Percentiles rank a stretch among this genome's conserved stretches.
Evolutionary conservation across 2,888 invertebrate species (phyloP).

Genomic region (Bedellia somnulentella): DNA sequence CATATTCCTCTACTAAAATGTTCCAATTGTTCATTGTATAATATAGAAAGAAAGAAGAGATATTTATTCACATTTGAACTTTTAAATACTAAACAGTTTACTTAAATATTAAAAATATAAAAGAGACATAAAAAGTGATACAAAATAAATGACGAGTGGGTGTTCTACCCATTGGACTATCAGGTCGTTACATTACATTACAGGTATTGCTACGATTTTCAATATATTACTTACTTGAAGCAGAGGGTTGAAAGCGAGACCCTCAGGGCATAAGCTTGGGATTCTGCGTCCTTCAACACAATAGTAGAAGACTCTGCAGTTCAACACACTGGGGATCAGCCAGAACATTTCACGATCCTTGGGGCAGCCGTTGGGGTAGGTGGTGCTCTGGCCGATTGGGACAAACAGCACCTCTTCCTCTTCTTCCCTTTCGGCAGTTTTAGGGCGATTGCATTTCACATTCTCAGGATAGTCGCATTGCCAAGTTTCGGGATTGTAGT

Average conservation of each 20-base stretch:
- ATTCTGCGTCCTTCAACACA: constrained; percentile 33
- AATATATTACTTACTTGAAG: constrained; percentile 21
- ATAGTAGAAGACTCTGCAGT: constrained; percentile 35
- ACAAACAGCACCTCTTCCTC: background rate
- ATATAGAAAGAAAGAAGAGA: too few relatives aligned
- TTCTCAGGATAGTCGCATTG: constrained; percentile 65
- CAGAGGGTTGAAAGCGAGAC: constrained; percentile 26
- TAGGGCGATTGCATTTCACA: constrained; percentile 58
- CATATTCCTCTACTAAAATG: too few relatives aligned
- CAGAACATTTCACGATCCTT: constrained; percentile 27
- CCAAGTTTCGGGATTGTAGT: constrained; percentile 53
- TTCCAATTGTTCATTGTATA: too few relatives aligned
- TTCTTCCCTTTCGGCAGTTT: constrained; percentile 6
- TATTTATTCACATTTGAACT: too few relatives aligned
- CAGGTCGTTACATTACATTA: too few relatives aligned
- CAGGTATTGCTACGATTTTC: too few relatives aligned
- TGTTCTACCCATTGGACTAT: too few relatives aligned
- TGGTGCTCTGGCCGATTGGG: background rate
- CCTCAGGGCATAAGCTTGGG: constrained; percentile 17
- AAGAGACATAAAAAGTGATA: too few relatives aligned
- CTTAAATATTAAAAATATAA: too few relatives aligned
- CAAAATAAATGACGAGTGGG: too few relatives aligned
- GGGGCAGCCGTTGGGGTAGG: constrained; percentile 31
- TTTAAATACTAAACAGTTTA: too few relatives aligned
- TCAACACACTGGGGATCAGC: constrained; percentile 26